Percentiles rank a stretch among this genome's conserved stretches.
These are phyloP conservation scores for Lepilemur ruficaudatus DNA, from an alignment of 2,797 vertebrate species.

Conservation along the genomic window DNA sequence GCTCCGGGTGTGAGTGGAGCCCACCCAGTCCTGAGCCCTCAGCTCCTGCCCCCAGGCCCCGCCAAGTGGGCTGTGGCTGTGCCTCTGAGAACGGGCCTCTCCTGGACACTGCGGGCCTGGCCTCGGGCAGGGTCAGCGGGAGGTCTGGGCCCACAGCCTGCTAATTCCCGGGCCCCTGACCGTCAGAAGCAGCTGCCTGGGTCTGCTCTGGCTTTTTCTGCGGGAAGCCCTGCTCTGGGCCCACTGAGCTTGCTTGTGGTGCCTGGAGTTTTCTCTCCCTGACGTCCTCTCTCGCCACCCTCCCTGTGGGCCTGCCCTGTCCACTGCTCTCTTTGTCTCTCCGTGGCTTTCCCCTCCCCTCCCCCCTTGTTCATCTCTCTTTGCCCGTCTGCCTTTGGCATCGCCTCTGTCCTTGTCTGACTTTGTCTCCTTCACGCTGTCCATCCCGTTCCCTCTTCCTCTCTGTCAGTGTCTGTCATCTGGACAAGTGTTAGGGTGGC, in stretches of 20 bases:
- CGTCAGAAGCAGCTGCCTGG: background rate
- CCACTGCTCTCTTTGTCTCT: background rate
- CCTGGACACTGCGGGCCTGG: background rate
- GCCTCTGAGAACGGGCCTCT: background rate
- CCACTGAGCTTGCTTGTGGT: background rate
- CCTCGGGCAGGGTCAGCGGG: background rate
- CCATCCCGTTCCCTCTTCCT: background rate
- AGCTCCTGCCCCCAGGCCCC: background rate
- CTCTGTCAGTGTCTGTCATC: background rate
- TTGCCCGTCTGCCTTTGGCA: background rate
- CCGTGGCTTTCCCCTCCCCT: background rate
- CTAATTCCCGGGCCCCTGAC: background rate
- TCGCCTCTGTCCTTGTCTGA: background rate
- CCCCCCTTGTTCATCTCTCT: too few species aligned
- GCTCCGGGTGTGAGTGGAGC: background rate
- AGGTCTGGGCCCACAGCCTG: background rate
- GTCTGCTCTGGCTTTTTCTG: background rate
- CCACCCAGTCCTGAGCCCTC: background rate
- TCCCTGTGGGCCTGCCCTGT: background rate
- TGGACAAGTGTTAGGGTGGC: background rate
- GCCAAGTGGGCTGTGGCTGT: background rate
- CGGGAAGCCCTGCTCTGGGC: background rate
- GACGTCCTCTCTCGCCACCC: background rate
- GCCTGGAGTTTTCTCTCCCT: background rate
- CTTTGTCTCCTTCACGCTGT: background rate